phyloP scores from a whole-genome alignment of 1,140 invertebrate species.

The Apis dorsata region DNA sequence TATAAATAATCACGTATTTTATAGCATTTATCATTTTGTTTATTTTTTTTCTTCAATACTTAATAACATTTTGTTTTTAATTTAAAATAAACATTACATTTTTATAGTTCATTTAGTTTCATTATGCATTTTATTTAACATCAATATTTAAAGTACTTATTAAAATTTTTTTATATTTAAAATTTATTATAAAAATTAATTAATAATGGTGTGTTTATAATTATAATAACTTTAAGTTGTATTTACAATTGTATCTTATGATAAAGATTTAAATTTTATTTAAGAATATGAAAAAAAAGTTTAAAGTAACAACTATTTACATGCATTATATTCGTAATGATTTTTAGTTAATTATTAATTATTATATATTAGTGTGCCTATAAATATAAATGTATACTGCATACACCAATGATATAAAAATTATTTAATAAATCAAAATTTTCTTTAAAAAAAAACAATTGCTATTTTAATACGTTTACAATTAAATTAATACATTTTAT shows the following conservation, averaged over 20 bases:
- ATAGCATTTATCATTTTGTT: constrained; percentile 36
- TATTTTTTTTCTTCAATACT: background rate
- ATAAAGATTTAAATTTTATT: background rate
- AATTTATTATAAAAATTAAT: constrained; percentile 18
- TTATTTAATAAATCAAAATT: background rate
- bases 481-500: background rate
- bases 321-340: background rate
- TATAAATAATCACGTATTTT: background rate
- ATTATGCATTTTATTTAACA: constrained; percentile 19
- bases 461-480: background rate
- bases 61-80: background rate
- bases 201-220: constrained; percentile 4
- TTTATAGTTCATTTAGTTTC: constrained; percentile 8
- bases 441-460: background rate
- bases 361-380: constrained; percentile 1
- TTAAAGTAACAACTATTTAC: background rate
- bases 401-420: constrained; percentile 7
- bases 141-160: constrained; percentile 9
- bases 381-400: constrained; percentile 3
- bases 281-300: background rate
- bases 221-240: background rate
- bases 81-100: constrained; percentile 3
- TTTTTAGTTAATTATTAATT: constrained; percentile 6
- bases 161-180: constrained; percentile 24
- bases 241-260: background rate